Base-by-base conservation (phyloP, 1,140 invertebrate species). In the Chironomus tepperi region DNA sequence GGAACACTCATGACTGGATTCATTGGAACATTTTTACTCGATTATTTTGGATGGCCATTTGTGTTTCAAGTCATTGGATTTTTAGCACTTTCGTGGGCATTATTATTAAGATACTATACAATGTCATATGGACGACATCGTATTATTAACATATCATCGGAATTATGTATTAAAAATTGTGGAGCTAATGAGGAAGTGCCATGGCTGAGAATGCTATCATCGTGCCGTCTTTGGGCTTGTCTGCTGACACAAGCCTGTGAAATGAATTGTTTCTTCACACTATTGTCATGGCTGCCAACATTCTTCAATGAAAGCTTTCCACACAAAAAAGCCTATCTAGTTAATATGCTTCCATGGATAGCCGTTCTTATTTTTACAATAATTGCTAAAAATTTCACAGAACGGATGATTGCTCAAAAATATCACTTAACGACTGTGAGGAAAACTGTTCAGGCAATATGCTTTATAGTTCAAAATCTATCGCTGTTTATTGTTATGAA, bases 241-340 rank as follows among this genome's bases (percentile, higher is more conserved):
- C 84, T 91, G 2, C 82, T 90, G 77, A 89, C 89, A 73, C 90
- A 92, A 81, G 89, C 91, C 76, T 90, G 89, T 81, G 88, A 91
- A 83, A 90, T 89, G 79, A 91, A 91, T 83, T 89, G 89, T 77
- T 92, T 90, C 80, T 91, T 89, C 79, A 89, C 91, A 74, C 80
- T 92, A 75, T 83, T 92, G 21, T 90, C 89, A 12, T 92, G 91
- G 90, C 84, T 92, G 79, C 91, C 90, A 70, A 91, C 89, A 42
- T 92, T 91, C 80, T 92, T 92, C 78, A 88, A 91, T 79, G 90
- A 92, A 78, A 90, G 85, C 16, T 91, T 87, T 78, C 89, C 89
- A 7, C 84, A 87, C 75, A 87, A 87, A 47, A 89, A 88, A 79
- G 86, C 88, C 76, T 84, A 88, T 87, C 84, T 91, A 65, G 91